Evolutionary conservation across 2,888 invertebrate species (phyloP).

Genomic region (Ganaspis brasiliensis): DNA sequence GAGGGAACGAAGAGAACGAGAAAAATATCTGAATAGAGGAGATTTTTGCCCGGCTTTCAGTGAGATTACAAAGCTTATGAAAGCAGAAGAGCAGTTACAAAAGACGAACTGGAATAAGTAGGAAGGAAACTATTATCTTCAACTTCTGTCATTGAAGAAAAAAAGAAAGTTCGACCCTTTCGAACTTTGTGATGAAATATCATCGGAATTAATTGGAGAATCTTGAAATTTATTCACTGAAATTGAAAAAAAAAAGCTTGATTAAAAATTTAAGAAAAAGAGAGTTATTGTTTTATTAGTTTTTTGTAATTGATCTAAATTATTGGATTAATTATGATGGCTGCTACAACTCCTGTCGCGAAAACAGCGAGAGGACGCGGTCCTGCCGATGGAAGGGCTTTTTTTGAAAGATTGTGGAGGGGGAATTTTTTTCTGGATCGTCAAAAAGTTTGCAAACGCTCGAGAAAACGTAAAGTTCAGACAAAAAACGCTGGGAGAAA

Average conservation of each 20-base stretch:
- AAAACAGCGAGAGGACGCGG: slow-evolving; percentile 78
- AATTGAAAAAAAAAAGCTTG: too few relatives aligned
- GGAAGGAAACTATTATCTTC: slow-evolving; percentile 61
- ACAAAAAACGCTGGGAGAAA: slow-evolving; percentile 66
- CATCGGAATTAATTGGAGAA: slow-evolving; percentile 53
- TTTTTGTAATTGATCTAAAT: too few relatives aligned
- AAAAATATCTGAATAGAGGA: neutral
- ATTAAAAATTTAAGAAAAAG: too few relatives aligned
- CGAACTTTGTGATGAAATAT: slow-evolving; percentile 65
- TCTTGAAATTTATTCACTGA: slow-evolving; percentile 36
- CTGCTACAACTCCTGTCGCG: slow-evolving; percentile 80
- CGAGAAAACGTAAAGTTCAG: slow-evolving; percentile 74
- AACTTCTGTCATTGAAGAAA: slow-evolving; percentile 18
- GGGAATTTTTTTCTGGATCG: slow-evolving; percentile 83
- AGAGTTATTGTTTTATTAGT: too few relatives aligned
- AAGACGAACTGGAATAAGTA: slow-evolving; percentile 45
- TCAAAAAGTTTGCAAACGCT: slow-evolving; percentile 72
- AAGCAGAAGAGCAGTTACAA: slow-evolving; percentile 56
- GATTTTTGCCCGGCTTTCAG: slow-evolving; percentile 17
- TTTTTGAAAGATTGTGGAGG: slow-evolving; percentile 88
- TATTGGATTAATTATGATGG: too few relatives aligned
- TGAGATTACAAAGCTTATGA: slow-evolving; percentile 46
- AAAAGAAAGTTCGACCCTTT: neutral
- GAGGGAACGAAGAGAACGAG: neutral
- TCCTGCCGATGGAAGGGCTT: slow-evolving; percentile 84